phyloP scores from a whole-genome alignment of 92 coral and sea anemone species.

The Actinernus sp. region DNA sequence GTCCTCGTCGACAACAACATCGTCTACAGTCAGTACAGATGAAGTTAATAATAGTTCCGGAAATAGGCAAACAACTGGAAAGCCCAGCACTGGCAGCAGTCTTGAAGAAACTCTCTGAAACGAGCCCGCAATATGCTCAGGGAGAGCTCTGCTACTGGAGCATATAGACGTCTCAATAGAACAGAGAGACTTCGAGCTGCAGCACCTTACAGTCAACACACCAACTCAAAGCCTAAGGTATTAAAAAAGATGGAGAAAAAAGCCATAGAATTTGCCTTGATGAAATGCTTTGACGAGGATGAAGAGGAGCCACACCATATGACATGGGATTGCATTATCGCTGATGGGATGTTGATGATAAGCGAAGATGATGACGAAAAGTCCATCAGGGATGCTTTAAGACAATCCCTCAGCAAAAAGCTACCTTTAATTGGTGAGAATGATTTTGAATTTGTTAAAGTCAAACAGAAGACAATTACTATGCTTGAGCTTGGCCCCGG shows the following conservation, averaged over 20 bases:
- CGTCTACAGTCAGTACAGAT: too few relatives aligned
- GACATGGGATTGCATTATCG: constrained; percentile 48
- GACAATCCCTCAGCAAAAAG: constrained; percentile 28
- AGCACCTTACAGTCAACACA: constrained; percentile 4
- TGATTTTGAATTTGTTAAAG: constrained; percentile 61
- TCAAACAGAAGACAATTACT: constrained; percentile 35
- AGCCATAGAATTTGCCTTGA: constrained; percentile 38
- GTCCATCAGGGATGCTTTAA: constrained; percentile 20
- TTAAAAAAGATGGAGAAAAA: constrained; percentile 5
- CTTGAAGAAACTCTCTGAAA: too few relatives aligned
- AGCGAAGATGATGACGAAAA: constrained; percentile 43
- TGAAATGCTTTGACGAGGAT: constrained; percentile 12
- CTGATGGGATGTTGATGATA: constrained; percentile 45
- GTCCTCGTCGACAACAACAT: too few relatives aligned
- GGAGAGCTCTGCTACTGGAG: too few relatives aligned
- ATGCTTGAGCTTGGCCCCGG: constrained; percentile 34
- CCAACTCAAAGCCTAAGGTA: constrained; percentile 17
- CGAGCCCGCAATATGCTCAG: too few relatives aligned
- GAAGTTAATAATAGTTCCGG: too few relatives aligned
- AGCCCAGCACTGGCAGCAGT: too few relatives aligned
- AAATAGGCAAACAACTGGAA: too few relatives aligned
- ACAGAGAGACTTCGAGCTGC: constrained; percentile 5
- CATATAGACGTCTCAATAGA: too few relatives aligned
- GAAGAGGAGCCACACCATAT: constrained; percentile 18
- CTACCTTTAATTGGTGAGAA: constrained; percentile 36